Conservation (phyloP, 2,113 vertebrate genomes). For the Chaenogobius annularis region DNA sequence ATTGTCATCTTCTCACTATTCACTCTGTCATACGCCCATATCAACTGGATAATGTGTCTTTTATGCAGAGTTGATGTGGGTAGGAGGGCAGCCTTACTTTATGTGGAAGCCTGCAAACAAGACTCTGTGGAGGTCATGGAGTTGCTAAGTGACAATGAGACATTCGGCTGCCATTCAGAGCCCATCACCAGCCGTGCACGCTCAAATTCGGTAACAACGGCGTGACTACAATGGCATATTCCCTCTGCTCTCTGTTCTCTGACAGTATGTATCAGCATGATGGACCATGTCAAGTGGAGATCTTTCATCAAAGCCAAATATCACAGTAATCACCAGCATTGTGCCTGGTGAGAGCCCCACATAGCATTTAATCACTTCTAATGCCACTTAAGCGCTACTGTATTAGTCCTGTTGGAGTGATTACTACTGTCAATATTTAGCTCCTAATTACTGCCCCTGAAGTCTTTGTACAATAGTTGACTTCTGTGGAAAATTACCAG, state of each 20-base stretch:
- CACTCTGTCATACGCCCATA: conserved; percentile 28
- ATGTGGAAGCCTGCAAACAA: conserved; percentile 33
- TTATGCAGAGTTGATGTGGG: conserved; percentile 30
- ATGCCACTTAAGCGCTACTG: conserved; percentile 5
- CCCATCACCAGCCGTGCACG: conserved; percentile 33
- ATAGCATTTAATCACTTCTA: conserved; percentile 19
- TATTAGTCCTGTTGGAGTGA: conserved; percentile 12
- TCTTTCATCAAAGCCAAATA: conserved; percentile 50
- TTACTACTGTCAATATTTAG: conserved; percentile 10
- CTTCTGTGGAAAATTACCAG: conserved; percentile 10
- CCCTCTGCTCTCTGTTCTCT: conserved; percentile 37
- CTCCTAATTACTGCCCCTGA: conserved; percentile 9
- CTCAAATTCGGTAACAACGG: conserved; percentile 34
- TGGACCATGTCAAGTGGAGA: conserved; percentile 30
- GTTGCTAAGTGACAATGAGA: conserved; percentile 54
- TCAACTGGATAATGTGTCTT: conserved; percentile 35
- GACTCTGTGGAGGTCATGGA: conserved; percentile 56
- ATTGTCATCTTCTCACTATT: conserved; percentile 44
- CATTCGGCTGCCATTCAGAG: conserved; percentile 45
- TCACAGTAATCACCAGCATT: conserved; percentile 54
- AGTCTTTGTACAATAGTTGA: neutral
- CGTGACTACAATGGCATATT: conserved; percentile 49
- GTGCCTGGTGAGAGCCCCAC: conserved; percentile 21
- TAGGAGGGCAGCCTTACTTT: conserved; percentile 30
- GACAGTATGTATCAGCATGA: conserved; percentile 55